Evolutionary conservation across 1,140 invertebrate genomes (phyloP).

Genomic region (Drosophila equinoxialis): DNA sequence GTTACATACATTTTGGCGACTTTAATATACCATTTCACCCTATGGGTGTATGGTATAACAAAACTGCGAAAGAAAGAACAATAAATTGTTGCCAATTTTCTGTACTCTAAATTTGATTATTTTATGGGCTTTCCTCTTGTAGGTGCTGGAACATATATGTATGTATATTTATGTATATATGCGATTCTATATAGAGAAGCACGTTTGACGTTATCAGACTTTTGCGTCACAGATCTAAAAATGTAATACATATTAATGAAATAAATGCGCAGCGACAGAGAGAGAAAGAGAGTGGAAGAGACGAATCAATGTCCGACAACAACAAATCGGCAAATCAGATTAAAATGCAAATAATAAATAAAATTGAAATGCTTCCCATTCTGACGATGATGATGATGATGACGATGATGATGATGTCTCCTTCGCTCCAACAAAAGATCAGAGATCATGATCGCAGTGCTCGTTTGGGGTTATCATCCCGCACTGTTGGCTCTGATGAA

Average conservation of each 20-base stretch:
- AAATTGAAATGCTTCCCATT: conserved; percentile 41
- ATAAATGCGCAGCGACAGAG: conserved; percentile 31
- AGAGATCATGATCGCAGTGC: conserved; percentile 55
- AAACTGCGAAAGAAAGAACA: neutral
- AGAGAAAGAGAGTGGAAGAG: conserved; percentile 9
- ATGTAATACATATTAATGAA: conserved; percentile 24
- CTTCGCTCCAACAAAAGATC: conserved; percentile 17
- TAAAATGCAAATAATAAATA: conserved; percentile 37
- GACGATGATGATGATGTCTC: conserved; percentile 19
- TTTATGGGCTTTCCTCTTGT: conserved; percentile 7
- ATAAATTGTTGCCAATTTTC: neutral
- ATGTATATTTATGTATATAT: neutral
- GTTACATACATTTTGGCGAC: no score
- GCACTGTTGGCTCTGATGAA: conserved; percentile 38
- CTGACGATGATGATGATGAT: conserved; percentile 3
- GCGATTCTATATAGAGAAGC: neutral
- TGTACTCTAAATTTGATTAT: neutral
- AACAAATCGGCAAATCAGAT: conserved; percentile 32
- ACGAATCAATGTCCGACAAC: conserved; percentile 44
- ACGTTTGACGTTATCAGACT: conserved; percentile 4
- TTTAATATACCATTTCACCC: no score
- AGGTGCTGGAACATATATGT: neutral
- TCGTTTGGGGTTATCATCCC: conserved; percentile 39
- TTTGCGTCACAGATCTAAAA: conserved; percentile 13
- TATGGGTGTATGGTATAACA: no score